Evolutionary conservation across 2,888 invertebrate species (phyloP), one percentile per base, ranked within the genome.

Genomic region (Drosophila melanosoma): DNA sequence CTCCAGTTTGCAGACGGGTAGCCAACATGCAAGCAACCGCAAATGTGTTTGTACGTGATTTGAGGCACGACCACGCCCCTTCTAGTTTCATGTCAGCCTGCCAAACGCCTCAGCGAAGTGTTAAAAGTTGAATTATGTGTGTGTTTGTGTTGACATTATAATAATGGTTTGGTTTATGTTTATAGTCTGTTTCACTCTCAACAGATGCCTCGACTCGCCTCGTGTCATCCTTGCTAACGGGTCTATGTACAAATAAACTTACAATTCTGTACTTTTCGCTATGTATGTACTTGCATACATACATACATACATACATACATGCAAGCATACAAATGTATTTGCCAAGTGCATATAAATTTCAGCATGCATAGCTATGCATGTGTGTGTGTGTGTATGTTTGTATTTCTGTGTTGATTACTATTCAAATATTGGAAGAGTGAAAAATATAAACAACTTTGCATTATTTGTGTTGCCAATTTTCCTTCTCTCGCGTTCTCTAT

Each of bases 91-190:
- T 57, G 42, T 57, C 7, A 23, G 38, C 20, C 58, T 42, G 54
- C 62, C 36, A 35, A 61, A 60, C 60, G 66, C 51, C 66, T 49
- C 48, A 69, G 79, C 79, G 80, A 68, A 81, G 81, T 83, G 81
- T 81, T 81, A 83, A 81, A 83, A 81, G 81, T 80, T 83, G 81
- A 83, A 83, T 81, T 81, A 81, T 83, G 81, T 81, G 83, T 76
- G 81, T 76, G 81, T 80, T 83, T 81, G 81, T 81, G 81, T 83
- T 81, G 82, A 82, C 82, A 83, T 83, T 82, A 82, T 83, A 83
- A 82, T 83, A 82, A 82, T 83, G 82, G 78, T 81, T 83, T 81
- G 83, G 81, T 81, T 83, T 81, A 81, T 81, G 83, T 81, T 81
- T 81, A 81, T 81, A 81, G 83, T 81, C 83, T 81, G 65, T 51